These are phyloP conservation scores for Cygnus atratus DNA, from an alignment of 2,113 vertebrate genomes.

Conservation along the genomic window DNA sequence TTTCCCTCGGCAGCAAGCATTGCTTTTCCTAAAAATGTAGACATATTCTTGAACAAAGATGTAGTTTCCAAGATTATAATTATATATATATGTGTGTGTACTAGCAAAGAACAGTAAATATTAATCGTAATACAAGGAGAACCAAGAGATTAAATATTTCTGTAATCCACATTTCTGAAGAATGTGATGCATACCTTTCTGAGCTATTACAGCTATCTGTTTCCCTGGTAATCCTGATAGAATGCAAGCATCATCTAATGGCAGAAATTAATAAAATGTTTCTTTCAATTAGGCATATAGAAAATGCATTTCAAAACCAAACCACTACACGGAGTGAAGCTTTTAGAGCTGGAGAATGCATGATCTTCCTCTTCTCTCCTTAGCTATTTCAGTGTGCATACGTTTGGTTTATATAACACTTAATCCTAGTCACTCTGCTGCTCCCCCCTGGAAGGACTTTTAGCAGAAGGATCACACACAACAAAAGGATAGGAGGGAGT, in stretches of 20 bases:
- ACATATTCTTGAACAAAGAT: not conserved
- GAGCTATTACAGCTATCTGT: not conserved
- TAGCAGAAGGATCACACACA: not conserved
- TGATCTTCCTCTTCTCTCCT: not conserved
- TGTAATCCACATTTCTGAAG: not conserved
- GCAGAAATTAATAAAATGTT: not conserved
- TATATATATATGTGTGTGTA: not conserved
- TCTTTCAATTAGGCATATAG: not conserved
- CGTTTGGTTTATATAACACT: not conserved
- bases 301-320: constrained; percentile 31
- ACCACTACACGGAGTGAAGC: fast-evolving
- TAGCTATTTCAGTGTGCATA: not conserved
- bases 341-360: not conserved
- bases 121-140: not conserved
- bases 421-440: not conserved
- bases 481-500: not conserved
- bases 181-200: not conserved
- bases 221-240: not conserved
- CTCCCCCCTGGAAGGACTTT: not conserved
- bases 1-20: not conserved
- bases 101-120: not conserved
- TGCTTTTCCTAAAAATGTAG: not conserved
- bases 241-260: not conserved
- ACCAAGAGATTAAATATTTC: not conserved
- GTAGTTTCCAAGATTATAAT: not conserved